A percentile compares a stretch with the other conserved stretches of the same genome.
Conservation (phyloP, 2,888 invertebrate genomes). For the Drosophila rubida region DNA sequence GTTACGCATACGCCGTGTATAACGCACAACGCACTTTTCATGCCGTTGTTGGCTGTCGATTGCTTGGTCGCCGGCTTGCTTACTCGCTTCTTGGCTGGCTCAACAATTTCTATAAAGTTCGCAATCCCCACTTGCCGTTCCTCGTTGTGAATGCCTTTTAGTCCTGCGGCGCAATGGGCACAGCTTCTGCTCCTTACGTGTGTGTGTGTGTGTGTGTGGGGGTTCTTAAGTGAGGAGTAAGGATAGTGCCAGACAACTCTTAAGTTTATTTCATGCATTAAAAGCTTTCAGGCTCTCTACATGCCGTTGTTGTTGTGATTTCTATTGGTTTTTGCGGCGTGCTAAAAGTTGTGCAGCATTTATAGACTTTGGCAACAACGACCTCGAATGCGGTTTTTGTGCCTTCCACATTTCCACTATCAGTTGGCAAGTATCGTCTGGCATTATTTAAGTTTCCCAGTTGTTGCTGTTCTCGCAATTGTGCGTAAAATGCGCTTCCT, state of each 20-base stretch:
- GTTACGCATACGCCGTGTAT: slow-evolving; percentile 73
- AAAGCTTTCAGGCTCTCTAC: slow-evolving; percentile 61
- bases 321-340: slow-evolving; percentile 64
- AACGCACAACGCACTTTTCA: slow-evolving; percentile 51
- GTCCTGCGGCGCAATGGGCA: slow-evolving; percentile 9
- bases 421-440: slow-evolving; percentile 57
- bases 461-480: slow-evolving; percentile 38
- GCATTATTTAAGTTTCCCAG: slow-evolving; percentile 47
- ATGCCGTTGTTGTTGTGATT: slow-evolving; percentile 41
- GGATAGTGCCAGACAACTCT: slow-evolving; percentile 48
- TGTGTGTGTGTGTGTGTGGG: slow-evolving; percentile 37
- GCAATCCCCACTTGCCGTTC: slow-evolving; percentile 61
- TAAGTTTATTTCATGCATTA: slow-evolving; percentile 73
- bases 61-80: slow-evolving; percentile 6
- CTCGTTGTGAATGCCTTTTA: slow-evolving; percentile 43
- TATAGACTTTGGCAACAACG: slow-evolving; percentile 47
- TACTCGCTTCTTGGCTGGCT: slow-evolving; percentile 40
- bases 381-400: slow-evolving; percentile 44
- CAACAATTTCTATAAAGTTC: slow-evolving; percentile 71
- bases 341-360: slow-evolving; percentile 60
- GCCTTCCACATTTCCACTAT: slow-evolving; percentile 47
- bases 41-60: slow-evolving; percentile 21
- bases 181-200: slow-evolving; percentile 9
- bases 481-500: slow-evolving; percentile 60
- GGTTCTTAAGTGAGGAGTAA: slow-evolving; percentile 31